These are phyloP conservation scores for Heliornis fulica DNA, from an alignment of 2,113 vertebrate genomes.

Conservation along the genomic window DNA sequence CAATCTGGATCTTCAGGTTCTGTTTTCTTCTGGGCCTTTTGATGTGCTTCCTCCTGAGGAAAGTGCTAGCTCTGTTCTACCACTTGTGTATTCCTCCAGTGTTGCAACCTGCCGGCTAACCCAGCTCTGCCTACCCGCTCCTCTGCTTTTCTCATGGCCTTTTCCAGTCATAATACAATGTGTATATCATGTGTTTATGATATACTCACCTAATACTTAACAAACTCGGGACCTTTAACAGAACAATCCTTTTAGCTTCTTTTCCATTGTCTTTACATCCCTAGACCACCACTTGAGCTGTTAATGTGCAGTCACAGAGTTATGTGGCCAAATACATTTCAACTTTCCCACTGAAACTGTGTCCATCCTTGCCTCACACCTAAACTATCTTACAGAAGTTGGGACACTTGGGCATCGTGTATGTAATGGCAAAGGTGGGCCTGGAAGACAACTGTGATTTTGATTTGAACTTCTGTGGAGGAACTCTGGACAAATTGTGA, in stretches of 20 bases:
- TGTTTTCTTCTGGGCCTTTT: not conserved
- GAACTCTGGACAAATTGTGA: not conserved
- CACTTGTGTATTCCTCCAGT: not conserved
- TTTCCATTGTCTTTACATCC: not conserved
- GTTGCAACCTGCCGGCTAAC: accelerated
- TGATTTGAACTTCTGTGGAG: not conserved
- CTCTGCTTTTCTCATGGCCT: not conserved
- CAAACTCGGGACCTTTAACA: not conserved
- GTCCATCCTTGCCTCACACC: not conserved
- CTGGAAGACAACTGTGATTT: not conserved
- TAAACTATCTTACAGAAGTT: not conserved
- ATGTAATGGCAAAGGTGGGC: not conserved
- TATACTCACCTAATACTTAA: not conserved
- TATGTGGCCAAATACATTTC: not conserved
- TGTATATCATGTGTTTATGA: no score
- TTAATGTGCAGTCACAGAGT: not conserved
- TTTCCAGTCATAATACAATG: not conserved
- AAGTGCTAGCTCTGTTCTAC: not conserved
- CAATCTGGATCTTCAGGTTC: not conserved
- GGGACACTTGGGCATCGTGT: accelerated
- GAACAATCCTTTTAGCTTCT: not conserved
- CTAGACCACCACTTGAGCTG: accelerated
- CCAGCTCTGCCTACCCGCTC: not conserved
- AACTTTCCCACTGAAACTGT: not conserved
- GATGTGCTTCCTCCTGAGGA: not conserved